Evolutionary conservation across 2,888 invertebrate genomes (phyloP).

Genomic region (Campoplex nolae): DNA sequence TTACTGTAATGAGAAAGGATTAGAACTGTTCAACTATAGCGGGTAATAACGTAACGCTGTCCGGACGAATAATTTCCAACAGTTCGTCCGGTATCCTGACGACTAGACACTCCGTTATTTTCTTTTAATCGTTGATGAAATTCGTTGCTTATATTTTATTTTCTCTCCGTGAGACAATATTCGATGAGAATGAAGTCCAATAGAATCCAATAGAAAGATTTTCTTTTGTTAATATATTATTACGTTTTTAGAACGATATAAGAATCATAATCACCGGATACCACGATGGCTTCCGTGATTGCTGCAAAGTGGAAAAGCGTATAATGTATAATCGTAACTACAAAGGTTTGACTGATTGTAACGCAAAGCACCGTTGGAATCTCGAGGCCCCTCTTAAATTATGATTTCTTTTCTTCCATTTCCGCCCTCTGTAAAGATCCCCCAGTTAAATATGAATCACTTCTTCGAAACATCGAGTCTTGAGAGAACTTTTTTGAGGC

Average conservation of each 20-base stretch:
- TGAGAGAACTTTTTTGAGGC: background rate
- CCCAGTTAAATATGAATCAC: conserved; percentile 6
- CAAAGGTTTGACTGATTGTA: conserved; percentile 37
- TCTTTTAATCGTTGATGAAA: background rate
- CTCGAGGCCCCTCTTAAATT: conserved; percentile 25
- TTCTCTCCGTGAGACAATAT: no score
- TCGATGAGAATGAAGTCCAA: background rate
- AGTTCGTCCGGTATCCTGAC: no score
- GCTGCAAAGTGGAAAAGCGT: background rate
- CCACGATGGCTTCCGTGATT: background rate
- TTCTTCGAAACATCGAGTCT: conserved; percentile 3
- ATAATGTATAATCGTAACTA: background rate
- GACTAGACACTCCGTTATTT: background rate
- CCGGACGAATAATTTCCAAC: no score
- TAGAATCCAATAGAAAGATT: background rate
- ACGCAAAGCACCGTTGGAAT: background rate
- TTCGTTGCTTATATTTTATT: no score
- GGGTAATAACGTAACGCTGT: no score
- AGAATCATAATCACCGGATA: background rate
- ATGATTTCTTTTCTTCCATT: conserved; percentile 12
- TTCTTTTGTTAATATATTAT: background rate
- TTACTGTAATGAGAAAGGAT: background rate
- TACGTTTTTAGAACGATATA: background rate
- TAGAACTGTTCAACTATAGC: background rate
- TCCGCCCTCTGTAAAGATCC: background rate